Conservation (phyloP, 2,797 vertebrate genomes). For the Aythya fuligula region DNA sequence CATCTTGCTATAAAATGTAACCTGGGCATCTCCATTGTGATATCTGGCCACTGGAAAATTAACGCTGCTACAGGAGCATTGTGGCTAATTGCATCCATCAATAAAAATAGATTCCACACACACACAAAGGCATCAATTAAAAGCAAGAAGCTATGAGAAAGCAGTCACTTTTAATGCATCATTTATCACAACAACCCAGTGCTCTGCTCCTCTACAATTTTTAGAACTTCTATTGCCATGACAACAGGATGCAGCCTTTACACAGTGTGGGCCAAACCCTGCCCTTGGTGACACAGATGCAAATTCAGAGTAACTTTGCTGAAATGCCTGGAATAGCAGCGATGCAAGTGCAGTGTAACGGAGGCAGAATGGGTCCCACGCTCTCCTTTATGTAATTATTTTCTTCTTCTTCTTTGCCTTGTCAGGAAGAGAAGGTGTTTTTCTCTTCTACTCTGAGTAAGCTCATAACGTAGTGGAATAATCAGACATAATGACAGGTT, state of each 20-base stretch:
- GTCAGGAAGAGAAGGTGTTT: constrained; percentile 65
- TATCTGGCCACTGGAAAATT: background rate
- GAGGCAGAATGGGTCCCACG: constrained; percentile 16
- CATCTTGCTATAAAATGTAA: background rate
- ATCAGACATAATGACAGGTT: constrained; percentile 62
- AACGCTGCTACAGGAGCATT: background rate
- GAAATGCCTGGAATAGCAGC: constrained; percentile 7
- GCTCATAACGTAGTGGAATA: constrained; percentile 57
- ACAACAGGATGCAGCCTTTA: constrained; percentile 67
- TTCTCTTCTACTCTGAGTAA: constrained; percentile 67
- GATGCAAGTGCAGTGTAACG: background rate
- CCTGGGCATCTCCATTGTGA: background rate
- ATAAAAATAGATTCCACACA: constrained; percentile 8
- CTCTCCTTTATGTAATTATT: constrained; percentile 40
- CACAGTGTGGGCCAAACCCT: constrained; percentile 47
- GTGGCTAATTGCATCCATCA: constrained; percentile 24
- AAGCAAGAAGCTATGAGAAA: constrained; percentile 45
- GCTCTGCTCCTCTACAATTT: constrained; percentile 65
- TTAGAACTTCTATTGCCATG: constrained; percentile 74
- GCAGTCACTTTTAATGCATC: constrained; percentile 61
- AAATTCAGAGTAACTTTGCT: constrained; percentile 42
- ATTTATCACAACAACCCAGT: constrained; percentile 72
- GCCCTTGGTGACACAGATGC: constrained; percentile 22
- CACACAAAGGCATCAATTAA: constrained; percentile 51
- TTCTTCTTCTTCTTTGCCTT: background rate